Percentiles rank a stretch among this genome's conserved stretches.
These are phyloP conservation scores for Drosophila kurseongensis DNA, from an alignment of 1,140 invertebrate species.

Conservation along the genomic window DNA sequence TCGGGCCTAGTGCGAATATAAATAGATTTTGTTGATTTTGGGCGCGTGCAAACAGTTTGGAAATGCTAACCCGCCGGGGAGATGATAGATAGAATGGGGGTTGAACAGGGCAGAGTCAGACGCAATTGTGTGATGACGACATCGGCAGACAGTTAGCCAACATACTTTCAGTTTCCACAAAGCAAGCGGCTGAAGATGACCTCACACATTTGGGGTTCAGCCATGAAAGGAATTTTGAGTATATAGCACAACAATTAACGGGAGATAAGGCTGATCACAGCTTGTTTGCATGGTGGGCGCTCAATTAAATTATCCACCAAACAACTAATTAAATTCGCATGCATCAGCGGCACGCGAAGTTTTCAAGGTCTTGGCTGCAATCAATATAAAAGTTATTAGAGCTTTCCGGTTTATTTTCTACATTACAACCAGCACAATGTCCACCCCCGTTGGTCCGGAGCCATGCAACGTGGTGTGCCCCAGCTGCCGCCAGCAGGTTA, in stretches of 20 bases:
- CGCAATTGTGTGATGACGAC: conserved; percentile 6
- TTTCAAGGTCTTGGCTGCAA: conserved; percentile 26
- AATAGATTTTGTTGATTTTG: conserved; percentile 32
- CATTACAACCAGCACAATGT: conserved; percentile 37
- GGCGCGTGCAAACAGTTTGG: conserved; percentile 7
- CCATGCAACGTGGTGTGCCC: conserved; percentile 85
- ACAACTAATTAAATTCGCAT: conserved; percentile 22
- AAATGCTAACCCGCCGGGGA: background rate
- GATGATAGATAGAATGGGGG: background rate
- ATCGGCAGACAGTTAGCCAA: conserved; percentile 10
- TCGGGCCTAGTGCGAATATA: conserved; percentile 1
- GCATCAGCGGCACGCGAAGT: conserved; percentile 23
- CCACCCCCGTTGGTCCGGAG: conserved; percentile 84
- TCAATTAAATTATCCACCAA: conserved; percentile 9
- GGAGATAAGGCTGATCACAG: conserved; percentile 25
- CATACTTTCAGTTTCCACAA: conserved; percentile 1
- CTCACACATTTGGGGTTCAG: background rate
- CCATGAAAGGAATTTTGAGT: background rate
- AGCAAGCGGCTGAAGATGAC: background rate
- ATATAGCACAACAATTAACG: background rate
- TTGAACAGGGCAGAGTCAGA: background rate
- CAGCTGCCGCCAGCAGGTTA: conserved; percentile 85
- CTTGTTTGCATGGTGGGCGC: conserved; percentile 9
- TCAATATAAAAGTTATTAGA: conserved; percentile 16
- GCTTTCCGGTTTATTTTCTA: conserved; percentile 2